phyloP scores from a whole-genome alignment of 1,140 invertebrate species.

The Proctacanthus coquilletti region DNA sequence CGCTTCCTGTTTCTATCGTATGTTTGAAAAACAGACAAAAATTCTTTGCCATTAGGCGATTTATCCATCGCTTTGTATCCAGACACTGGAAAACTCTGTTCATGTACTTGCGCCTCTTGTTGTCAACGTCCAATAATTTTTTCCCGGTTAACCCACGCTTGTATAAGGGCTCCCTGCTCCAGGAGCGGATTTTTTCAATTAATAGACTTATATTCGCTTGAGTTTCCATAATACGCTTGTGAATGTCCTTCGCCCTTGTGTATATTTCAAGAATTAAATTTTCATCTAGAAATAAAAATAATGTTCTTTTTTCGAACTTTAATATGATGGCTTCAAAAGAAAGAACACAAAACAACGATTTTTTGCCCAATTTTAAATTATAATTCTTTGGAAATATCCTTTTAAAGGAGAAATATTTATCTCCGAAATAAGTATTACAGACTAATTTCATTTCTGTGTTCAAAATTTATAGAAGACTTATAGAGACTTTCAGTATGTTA shows the following conservation, averaged over 20 bases:
- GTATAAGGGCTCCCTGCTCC: conserved; percentile 41
- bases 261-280: neutral
- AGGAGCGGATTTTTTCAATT: conserved; percentile 36
- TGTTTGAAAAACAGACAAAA: conserved; percentile 37
- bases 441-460: no score
- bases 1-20: conserved; percentile 11
- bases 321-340: no score
- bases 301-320: no score
- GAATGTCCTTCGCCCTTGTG: conserved; percentile 26
- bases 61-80: conserved; percentile 37
- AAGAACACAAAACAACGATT: no score
- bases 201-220: conserved; percentile 35
- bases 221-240: conserved; percentile 39
- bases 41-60: conserved; percentile 42
- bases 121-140: conserved; percentile 39
- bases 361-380: no score
- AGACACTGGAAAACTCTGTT: conserved; percentile 32
- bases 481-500: no score
- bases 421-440: no score
- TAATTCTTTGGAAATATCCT: no score
- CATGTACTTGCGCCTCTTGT: conserved; percentile 30
- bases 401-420: no score
- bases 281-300: neutral
- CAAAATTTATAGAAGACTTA: no score
- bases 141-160: conserved; percentile 39